Evolutionary conservation across 2,888 invertebrate species (phyloP), one percentile per base, ranked within the genome.

Genomic region (Tinea pellionella): DNA sequence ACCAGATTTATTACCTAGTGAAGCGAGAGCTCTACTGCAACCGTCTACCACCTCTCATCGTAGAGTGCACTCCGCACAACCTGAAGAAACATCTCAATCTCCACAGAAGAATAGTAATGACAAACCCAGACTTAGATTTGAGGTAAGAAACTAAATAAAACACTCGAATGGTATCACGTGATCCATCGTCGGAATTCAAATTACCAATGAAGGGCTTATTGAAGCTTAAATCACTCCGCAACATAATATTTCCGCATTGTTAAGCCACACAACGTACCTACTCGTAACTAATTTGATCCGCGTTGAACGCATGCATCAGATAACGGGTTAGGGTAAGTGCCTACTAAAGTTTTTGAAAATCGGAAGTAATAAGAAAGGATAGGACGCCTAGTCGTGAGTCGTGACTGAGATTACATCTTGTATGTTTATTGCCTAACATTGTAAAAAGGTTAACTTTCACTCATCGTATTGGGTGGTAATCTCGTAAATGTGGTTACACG

Each of bases 1-100:
- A 9, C 91, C 91, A 9, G 90, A 91, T 73, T 71, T 90, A 67
- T 68, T 90, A 68, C 90, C 90, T 16, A 90, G 89, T 69, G 88
- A 88, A 64, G 88, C 85, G 59, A 80, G 90, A 61, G 90, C 89
- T 0, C 69, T 87, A 62, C 73, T 88, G 63, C 79, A 78, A 64
- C 81, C 86, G 0, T 56, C 61, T 11, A 63, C 64, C 47, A 68
- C 73, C 11, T 72, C 77, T 1, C 53, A 53, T 24, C 18, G 53
- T n/a, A 19, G 24, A 24, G 15, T 47, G 9, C 47, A 47, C 47
- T n/a, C 67, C 71, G 43, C 71, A 74, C 15, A 65, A 63, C 13
- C 41, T 51, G 13, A 30, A 18, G 32, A 60, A 41, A 58, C 60
- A 43, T 42, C 61, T 24, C 70, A 30, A 68, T 70, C 19, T 68